Evolutionary conservation across 92 coral and sea anemone species (phyloP), one percentile per base, ranked within the genome.

Genomic region (Epizoanthus scotinus): DNA sequence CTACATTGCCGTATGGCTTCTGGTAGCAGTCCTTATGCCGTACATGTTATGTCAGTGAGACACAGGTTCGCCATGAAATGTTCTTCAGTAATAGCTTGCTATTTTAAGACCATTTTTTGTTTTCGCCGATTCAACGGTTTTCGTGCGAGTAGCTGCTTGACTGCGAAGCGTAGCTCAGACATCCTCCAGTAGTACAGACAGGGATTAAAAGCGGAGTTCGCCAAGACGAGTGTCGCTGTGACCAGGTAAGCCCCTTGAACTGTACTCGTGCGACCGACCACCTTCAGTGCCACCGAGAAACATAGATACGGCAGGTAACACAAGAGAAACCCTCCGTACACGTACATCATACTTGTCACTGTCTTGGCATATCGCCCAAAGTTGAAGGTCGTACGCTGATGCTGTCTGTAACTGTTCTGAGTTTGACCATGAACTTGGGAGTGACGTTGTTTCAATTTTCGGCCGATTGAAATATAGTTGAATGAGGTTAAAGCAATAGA

Each of bases 301-400:
- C 87, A 83, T 24, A 87, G 72, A 62, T 87, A 87, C 15, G 91
- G 91, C 28, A 87, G 20, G 50, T 87, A 87, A 26, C 91, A 87
- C 31, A 87, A n/a, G n/a, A 87, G 52, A 63, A 84, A 87, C 55
- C 78, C 61, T 50, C 91, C 79, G 52, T 87, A 84, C 38, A 87
- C 91, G 15, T 83, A 83, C 75, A 87, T 67, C 91, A 84, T 83
- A 42, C 88, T 87, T 15, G 82, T 77, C 3, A 87, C 88, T 19
- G 88, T 83, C 75, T 84, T 87, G 34, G 70, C 71, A 24, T 87
- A 87, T 0, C 88, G 87, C 55, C 87, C 91, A 68, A 87, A 83
- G 83, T 87, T 78, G 42, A 87, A 69, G 9, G 84, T 66, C 21
- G 63, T 83, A 14, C 87, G 28, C 31, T 29, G 66, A 0, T 63